Evolutionary conservation across 2,888 invertebrate genomes (phyloP).

Genomic region (Zygothrica quintamaculata): DNA sequence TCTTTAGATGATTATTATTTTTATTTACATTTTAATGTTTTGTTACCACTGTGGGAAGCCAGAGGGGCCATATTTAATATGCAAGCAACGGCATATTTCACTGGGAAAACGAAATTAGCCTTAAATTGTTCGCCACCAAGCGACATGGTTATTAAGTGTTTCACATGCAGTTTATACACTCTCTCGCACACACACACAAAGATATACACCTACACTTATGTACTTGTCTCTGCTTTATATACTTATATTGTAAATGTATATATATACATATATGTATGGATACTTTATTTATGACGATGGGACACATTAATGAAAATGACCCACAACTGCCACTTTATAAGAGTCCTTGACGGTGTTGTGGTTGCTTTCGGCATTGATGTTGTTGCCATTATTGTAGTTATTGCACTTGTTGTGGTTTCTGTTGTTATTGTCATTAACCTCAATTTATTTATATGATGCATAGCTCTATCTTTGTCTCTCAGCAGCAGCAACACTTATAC

Average conservation of each 20-base stretch:
- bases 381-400: conserved; percentile 6
- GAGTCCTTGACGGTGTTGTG: conserved; percentile 18
- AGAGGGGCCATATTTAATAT: conserved; percentile 59
- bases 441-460: conserved; percentile 55
- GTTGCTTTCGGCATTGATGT: no score
- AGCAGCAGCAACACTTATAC: conserved; percentile 6
- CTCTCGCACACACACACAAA: conserved; percentile 11
- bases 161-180: conserved; percentile 39
- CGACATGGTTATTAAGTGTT: conserved; percentile 69
- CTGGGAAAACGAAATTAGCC: conserved; percentile 72
- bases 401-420: conserved; percentile 16
- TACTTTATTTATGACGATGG: conserved; percentile 59
- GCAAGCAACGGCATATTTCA: conserved; percentile 70
- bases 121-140: conserved; percentile 66
- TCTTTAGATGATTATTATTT: no score
- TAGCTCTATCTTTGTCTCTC: conserved; percentile 22
- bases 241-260: conserved; percentile 5
- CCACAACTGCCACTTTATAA: conserved; percentile 37
- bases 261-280: conserved; percentile 35
- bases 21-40: neutral
- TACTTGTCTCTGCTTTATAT: conserved; percentile 2
- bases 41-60: conserved; percentile 35
- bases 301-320: conserved; percentile 53
- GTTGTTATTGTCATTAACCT: conserved; percentile 62
- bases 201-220: conserved; percentile 3